These are phyloP conservation scores for Drosophila nikananu DNA, from an alignment of 1,140 invertebrate species.

Conservation along the genomic window DNA sequence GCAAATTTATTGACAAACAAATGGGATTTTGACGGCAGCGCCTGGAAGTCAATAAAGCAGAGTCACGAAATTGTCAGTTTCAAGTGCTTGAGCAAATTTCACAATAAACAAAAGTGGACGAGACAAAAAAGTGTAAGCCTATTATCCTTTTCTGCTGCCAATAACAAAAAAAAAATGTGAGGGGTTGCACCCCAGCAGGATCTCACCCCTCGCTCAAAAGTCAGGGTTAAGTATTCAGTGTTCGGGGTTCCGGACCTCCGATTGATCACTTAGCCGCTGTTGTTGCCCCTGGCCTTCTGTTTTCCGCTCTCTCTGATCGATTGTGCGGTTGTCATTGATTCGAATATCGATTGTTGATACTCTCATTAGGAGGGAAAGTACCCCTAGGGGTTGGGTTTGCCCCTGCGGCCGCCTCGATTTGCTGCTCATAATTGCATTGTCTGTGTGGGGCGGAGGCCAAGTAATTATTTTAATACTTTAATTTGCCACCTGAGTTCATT, in stretches of 20 bases:
- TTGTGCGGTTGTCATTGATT: constrained; percentile 71
- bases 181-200: constrained; percentile 68
- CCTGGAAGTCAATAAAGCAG: constrained; percentile 80
- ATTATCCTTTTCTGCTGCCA: constrained; percentile 73
- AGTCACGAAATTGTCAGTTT: constrained; percentile 81
- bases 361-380: constrained; percentile 40
- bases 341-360: constrained; percentile 61
- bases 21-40: constrained; percentile 75
- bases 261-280: constrained; percentile 69
- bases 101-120: constrained; percentile 73
- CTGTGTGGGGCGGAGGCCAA: constrained; percentile 43
- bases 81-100: constrained; percentile 81
- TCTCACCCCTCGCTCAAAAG: constrained; percentile 56
- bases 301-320: constrained; percentile 56
- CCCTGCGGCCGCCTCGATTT: constrained; percentile 53
- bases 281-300: constrained; percentile 15
- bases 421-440: constrained; percentile 76
- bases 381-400: constrained; percentile 5
- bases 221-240: constrained; percentile 28
- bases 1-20: constrained; percentile 82
- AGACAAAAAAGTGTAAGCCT: constrained; percentile 66
- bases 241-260: constrained; percentile 35
- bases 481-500: constrained; percentile 80
- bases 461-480: constrained; percentile 77
- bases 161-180: constrained; percentile 63